Base-by-base conservation (phyloP, 2,797 vertebrate species). In the Benthosema pterotum region DNA sequence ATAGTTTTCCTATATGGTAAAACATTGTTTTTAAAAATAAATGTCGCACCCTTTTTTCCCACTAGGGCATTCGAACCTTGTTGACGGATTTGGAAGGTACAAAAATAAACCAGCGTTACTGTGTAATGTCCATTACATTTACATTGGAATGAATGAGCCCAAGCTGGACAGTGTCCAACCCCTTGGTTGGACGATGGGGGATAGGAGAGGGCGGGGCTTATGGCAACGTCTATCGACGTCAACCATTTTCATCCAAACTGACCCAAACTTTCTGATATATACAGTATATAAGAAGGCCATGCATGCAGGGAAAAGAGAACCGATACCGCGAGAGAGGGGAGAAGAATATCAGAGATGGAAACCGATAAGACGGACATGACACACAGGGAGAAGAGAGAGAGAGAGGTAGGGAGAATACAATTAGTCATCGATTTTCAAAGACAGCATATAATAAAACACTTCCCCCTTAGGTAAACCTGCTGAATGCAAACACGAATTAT, bases 401-500 rank as follows among this genome's bases (percentile, higher is more conserved):
- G 62, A 69, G 46, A 42, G 13, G 66, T 57, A 79, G 81, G 76
- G 67, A 58, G 69, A 80, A 75, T 63, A 85, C 87, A 91, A 93
- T 93, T 94, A 92, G 88, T 92, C 91, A 92, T 90, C 71, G 75
- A 89, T 91, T 93, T 38, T 94, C 91, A 92, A 93, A 93, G 88
- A 89, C 88, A 81, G 84, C 78, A 61, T 87, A 87, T 88, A 91
- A 93, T 92, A 90, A 92, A 91, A 89, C 89, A 91, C 89, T 90
- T 89, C 87, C 90, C 88, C 89, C 87, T 87, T 84, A 93, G 93
- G 92, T 93, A 93, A 93, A 92, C 87, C 90, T 89, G 87, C 48
- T 89, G 86, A 93, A 92, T 90, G 86, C 91, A 92, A 93, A 93
- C 90, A 92, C 72, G 82, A 92, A 93, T 93, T 91, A 92, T n/a